phyloP scores from a whole-genome alignment of 2,888 invertebrate species.

The Sicus ferrugineus region DNA sequence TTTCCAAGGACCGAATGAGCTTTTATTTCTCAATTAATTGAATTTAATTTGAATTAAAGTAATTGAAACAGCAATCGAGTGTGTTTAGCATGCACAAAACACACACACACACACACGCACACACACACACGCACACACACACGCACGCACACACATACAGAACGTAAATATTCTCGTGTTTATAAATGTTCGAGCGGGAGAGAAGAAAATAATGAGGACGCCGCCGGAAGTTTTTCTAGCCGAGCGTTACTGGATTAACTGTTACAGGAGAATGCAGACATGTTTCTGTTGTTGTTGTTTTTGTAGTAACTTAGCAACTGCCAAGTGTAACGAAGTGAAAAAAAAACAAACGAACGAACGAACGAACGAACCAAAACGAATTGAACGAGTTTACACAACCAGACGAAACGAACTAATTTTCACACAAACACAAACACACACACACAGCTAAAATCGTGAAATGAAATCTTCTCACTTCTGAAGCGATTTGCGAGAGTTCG shows the following conservation, averaged over 20 bases:
- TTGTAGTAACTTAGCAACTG: slow-evolving; percentile 21
- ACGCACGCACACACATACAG: not conserved
- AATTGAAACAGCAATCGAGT: not conserved
- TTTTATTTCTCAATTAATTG: too few relatives aligned
- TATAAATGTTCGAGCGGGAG: not conserved
- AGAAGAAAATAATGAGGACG: not conserved
- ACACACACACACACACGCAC: not conserved
- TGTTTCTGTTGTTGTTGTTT: slow-evolving; percentile 1
- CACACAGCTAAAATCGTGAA: too few relatives aligned
- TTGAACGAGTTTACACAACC: not conserved
- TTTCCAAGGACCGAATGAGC: too few relatives aligned
- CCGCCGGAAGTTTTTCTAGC: not conserved
- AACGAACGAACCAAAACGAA: not conserved
- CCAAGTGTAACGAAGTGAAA: slow-evolving; percentile 5
- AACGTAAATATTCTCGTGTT: not conserved
- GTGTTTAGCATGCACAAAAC: not conserved
- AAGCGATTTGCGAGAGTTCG: slow-evolving; percentile 39
- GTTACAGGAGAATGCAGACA: not conserved
- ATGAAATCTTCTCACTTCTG: slow-evolving; percentile 46
- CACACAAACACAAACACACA: slow-evolving; percentile 35
- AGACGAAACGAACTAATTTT: slow-evolving; percentile 26
- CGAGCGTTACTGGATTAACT: not conserved
- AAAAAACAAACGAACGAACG: not conserved
- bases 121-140: not conserved
- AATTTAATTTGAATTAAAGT: not conserved